Percentiles rank a stretch among this genome's conserved stretches.
These are phyloP conservation scores for Pseudoips prasinana DNA, from an alignment of 2,888 invertebrate species.

Conservation along the genomic window DNA sequence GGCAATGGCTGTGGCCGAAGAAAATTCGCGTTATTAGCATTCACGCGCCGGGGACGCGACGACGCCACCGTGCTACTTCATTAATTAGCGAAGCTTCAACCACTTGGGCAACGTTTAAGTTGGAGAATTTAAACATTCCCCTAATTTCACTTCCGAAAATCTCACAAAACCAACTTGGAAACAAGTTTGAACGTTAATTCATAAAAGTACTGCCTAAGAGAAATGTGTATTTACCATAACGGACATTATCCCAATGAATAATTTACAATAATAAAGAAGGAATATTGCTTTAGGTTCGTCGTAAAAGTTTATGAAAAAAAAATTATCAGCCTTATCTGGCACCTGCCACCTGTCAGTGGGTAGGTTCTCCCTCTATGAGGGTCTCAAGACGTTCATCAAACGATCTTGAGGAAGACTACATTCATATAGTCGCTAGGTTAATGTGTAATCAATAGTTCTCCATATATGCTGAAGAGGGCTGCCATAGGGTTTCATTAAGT, in stretches of 20 bases:
- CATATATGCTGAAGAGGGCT: too few relatives aligned
- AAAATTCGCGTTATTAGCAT: constrained; percentile 61
- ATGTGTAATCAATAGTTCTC: too few relatives aligned
- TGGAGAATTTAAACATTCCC: constrained; percentile 55
- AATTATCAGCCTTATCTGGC: too few relatives aligned
- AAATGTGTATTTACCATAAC: constrained; percentile 19
- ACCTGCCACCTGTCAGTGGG: too few relatives aligned
- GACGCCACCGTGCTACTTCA: constrained; percentile 52
- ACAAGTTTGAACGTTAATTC: constrained; percentile 23
- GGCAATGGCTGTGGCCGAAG: constrained; percentile 34
- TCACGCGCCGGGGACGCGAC: constrained; percentile 39
- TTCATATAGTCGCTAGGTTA: too few relatives aligned
- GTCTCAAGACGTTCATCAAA: too few relatives aligned
- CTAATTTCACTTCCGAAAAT: constrained; percentile 43
- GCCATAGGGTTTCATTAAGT: too few relatives aligned
- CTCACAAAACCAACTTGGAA: constrained; percentile 22
- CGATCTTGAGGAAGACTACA: too few relatives aligned
- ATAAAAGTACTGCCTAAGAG: constrained; percentile 13
- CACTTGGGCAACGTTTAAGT: constrained; percentile 52
- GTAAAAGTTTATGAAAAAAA: too few relatives aligned
- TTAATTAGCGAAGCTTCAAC: constrained; percentile 62
- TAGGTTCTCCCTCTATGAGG: too few relatives aligned
- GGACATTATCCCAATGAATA: constrained; percentile 23
- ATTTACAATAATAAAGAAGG: constrained; percentile 31
- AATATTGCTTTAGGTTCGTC: constrained; percentile 14